Evolutionary conservation across 2,888 invertebrate species (phyloP), one percentile per base, ranked within the genome.

Genomic region (Oeneis ivallda): DNA sequence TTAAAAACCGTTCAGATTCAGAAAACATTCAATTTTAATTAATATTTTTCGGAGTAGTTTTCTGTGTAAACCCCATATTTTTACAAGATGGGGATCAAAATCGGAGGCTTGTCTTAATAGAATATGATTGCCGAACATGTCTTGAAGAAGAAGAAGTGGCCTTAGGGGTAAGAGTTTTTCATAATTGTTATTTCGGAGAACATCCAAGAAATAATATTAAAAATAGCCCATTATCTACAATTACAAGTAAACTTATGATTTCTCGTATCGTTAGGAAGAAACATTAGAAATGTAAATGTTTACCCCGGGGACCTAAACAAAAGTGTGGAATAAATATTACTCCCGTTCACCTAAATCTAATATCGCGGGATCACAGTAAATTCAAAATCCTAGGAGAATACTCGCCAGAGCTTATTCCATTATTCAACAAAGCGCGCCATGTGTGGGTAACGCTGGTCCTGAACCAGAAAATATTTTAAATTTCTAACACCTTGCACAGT

Each of bases 361-460:
- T 70, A 70, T 70, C 60, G 61, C 60, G 43, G 59, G 67, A 64
- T 61, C 65, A 65, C 62, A 65, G 67, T 69, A 70, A 70, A 70
- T 70, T 70, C 69, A 70, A 65, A 70, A 65, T 70, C 69, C 67
- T 65, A 63, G 62, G 69, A 65, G 69, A 70, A 66, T 62, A 69
- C 69, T 67, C 71, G 69, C 72, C 68, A 66, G 60, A 65, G 71
- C 71, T 71, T 72, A 70, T 67, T 73, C 71, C 73, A 73, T 73
- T 73, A 73, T 73, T 73, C 73, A 73, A 72, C 70, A 71, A 66
- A 67, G 72, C 69, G 65, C 66, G 62, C 70, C 71, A 70, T 71
- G 67, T 71, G 71, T 70, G 69, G 70, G 67, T 63, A 71, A 67
- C 69, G 69, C 62, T 59, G 68, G 67, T 70, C 65, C 66, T 68